phyloP scores from a whole-genome alignment of 2,113 vertebrate genomes.

The Accipiter cooperii region DNA sequence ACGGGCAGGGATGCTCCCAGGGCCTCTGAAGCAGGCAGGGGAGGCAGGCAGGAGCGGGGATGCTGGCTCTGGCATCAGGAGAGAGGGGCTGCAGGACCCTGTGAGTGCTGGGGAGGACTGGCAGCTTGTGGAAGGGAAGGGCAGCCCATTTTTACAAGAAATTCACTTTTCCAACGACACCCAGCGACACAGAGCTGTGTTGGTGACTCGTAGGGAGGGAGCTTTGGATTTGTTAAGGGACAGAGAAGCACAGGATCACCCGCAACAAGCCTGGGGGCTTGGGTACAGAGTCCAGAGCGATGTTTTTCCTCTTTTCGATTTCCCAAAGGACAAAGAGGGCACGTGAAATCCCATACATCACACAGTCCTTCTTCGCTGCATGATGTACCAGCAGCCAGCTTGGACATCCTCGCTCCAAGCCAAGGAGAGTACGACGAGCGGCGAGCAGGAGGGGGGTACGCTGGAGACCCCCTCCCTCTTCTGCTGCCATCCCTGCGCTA shows the following conservation, averaged over 20 bases:
- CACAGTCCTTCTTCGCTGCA: rapidly evolving
- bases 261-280: background rate
- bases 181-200: background rate
- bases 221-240: background rate
- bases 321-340: background rate
- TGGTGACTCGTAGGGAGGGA: background rate
- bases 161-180: background rate
- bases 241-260: background rate
- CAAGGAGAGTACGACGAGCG: rapidly evolving
- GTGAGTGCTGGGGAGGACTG: background rate
- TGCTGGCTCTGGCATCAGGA: background rate
- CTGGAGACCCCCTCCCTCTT: background rate
- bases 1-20: background rate
- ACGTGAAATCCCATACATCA: background rate
- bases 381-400: background rate
- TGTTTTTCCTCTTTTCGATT: background rate
- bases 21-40: background rate
- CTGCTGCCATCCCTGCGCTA: background rate
- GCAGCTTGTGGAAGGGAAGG: background rate
- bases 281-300: rapidly evolving
- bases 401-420: background rate
- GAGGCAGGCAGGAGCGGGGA: background rate
- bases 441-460: background rate
- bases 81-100: background rate
- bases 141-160: background rate